phyloP scores from a whole-genome alignment of 2,113 vertebrate genomes.

The Vulpes ferrilata region DNA sequence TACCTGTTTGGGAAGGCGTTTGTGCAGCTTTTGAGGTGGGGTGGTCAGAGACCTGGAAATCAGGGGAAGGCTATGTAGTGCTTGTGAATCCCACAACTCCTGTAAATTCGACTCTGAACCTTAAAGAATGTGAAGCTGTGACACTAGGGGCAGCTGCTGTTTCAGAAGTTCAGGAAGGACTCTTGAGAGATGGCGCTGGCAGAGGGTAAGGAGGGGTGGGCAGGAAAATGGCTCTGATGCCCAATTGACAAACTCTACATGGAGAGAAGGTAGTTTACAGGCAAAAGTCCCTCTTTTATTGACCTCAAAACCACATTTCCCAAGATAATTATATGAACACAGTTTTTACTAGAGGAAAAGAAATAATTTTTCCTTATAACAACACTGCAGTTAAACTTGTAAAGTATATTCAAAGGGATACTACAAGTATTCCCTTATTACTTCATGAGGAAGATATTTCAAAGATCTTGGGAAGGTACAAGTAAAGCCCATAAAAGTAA shows the following conservation, averaged over 20 bases:
- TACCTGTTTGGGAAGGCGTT: not conserved
- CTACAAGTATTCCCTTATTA: not conserved
- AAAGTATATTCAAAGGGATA: not conserved
- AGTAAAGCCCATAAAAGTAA: not conserved
- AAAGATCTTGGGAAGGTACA: not conserved
- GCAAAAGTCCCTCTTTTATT: not conserved
- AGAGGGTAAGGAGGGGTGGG: not conserved
- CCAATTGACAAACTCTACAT: not conserved
- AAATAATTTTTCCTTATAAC: not conserved
- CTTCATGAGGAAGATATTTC: not conserved
- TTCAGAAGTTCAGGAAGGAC: not conserved
- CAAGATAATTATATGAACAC: not conserved
- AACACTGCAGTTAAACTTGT: not conserved
- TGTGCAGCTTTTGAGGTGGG: not conserved
- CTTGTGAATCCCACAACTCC: not conserved
- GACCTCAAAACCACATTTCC: slow-evolving; percentile 29
- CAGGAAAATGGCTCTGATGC: not conserved
- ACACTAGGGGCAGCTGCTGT: not conserved
- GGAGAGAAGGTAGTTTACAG: not conserved
- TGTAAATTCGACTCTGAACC: not conserved
- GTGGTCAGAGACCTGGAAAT: not conserved
- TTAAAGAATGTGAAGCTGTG: not conserved
- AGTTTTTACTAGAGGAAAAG: slow-evolving; percentile 19
- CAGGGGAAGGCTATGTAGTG: not conserved
- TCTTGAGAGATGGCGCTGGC: not conserved